Conservation (phyloP, 2,888 invertebrate genomes). For the Hypsopygia costalis region DNA sequence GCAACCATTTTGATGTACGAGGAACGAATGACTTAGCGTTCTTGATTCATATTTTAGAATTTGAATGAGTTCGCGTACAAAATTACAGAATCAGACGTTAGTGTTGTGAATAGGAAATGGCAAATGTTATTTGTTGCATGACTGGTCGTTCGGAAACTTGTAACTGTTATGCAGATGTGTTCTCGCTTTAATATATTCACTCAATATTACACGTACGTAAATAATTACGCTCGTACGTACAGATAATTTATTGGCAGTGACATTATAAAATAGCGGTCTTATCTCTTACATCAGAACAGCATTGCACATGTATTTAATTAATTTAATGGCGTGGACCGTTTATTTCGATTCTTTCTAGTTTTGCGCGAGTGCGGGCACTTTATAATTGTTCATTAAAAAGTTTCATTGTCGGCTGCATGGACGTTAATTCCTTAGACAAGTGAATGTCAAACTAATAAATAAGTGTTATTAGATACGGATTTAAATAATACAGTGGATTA, state of each 20-base stretch:
- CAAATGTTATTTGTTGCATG: slow-evolving; percentile 42
- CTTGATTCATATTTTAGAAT: slow-evolving; percentile 58
- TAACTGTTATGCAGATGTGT: slow-evolving; percentile 28
- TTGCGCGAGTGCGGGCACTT: not conserved
- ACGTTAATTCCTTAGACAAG: slow-evolving; percentile 36
- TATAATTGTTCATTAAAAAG: slow-evolving; percentile 1
- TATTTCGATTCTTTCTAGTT: not conserved
- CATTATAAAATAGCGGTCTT: slow-evolving; percentile 10
- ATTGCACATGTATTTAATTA: slow-evolving; percentile 9
- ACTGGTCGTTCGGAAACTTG: slow-evolving; percentile 35
- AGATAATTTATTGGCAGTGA: slow-evolving; percentile 14
- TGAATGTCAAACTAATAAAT: slow-evolving; percentile 31
- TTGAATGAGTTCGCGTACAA: slow-evolving; percentile 47
- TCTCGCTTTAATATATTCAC: slow-evolving; percentile 21
- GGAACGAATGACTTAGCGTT: slow-evolving; percentile 56
- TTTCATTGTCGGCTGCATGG: slow-evolving; percentile 21
- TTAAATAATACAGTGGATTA: slow-evolving; percentile 58
- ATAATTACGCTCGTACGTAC: slow-evolving; percentile 8
- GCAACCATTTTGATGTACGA: slow-evolving; percentile 9
- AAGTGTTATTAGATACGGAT: slow-evolving; percentile 43
- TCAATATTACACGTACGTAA: slow-evolving; percentile 14
- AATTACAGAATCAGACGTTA: slow-evolving; percentile 23
- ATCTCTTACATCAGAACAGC: not conserved
- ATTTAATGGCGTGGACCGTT: slow-evolving; percentile 10
- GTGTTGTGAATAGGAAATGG: slow-evolving; percentile 21